phyloP scores from a whole-genome alignment of 1,140 invertebrate genomes.

The Drosophila repleta region DNA sequence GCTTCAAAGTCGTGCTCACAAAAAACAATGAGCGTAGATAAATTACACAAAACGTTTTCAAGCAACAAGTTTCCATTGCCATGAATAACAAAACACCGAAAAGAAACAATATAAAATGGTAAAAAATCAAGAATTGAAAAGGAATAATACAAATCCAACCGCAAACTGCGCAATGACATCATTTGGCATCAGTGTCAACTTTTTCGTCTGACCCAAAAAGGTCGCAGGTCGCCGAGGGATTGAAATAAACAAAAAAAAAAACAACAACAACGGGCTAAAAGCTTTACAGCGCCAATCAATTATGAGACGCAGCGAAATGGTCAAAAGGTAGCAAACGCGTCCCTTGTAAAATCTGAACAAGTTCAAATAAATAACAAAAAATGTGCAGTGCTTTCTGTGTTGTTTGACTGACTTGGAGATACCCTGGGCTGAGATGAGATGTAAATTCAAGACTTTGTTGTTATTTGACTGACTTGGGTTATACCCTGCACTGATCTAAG shows the following conservation, averaged over 20 bases:
- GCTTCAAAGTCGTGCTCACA: constrained; percentile 34
- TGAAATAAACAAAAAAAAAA: no score
- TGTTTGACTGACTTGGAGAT: not conserved
- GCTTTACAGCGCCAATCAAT: constrained; percentile 61
- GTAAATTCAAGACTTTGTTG: no score
- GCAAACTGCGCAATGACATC: constrained; percentile 67
- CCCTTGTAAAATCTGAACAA: constrained; percentile 12
- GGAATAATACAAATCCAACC: constrained; percentile 47
- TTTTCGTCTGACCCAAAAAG: constrained; percentile 37
- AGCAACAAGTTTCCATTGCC: constrained; percentile 48
- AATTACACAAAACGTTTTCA: constrained; percentile 32
- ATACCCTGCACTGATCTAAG: no score
- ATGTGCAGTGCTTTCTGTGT: not conserved
- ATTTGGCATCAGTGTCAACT: constrained; percentile 77
- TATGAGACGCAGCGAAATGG: constrained; percentile 48
- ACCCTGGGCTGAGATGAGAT: not conserved
- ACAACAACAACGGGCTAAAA: constrained; percentile 40
- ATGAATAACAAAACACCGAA: constrained; percentile 41
- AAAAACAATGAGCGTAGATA: constrained; percentile 36
- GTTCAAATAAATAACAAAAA: constrained; percentile 41
- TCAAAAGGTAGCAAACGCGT: constrained; percentile 58
- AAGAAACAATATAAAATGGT: constrained; percentile 25
- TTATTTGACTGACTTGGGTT: no score
- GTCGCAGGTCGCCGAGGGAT: constrained; percentile 34
- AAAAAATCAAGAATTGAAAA: constrained; percentile 40